phyloP scores from a whole-genome alignment of 2,888 invertebrate species.

The Polydrusus tereticollis region DNA sequence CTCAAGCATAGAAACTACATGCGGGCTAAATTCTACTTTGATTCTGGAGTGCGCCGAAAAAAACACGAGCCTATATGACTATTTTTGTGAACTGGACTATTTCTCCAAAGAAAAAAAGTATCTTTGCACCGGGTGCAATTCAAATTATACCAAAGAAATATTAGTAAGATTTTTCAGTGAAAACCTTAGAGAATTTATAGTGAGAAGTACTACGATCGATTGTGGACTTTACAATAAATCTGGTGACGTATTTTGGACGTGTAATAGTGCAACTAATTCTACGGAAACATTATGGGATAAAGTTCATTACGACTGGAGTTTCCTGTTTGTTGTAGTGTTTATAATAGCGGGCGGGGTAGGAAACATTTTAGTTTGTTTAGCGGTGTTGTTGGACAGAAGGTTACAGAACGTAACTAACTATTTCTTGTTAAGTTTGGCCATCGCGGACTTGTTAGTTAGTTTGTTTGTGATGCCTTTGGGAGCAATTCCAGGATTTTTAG shows the following conservation, averaged over 20 bases:
- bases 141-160: slow-evolving; percentile 51
- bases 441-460: slow-evolving; percentile 94
- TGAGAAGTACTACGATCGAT: slow-evolving; percentile 53
- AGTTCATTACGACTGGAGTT: slow-evolving; percentile 81
- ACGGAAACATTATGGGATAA: slow-evolving; percentile 48
- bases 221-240: slow-evolving; percentile 57
- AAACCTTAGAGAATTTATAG: slow-evolving; percentile 55
- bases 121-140: slow-evolving; percentile 55
- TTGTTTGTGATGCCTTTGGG: slow-evolving; percentile 96
- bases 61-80: slow-evolving; percentile 54
- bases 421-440: slow-evolving; percentile 92
- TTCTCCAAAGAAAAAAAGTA: slow-evolving; percentile 47
- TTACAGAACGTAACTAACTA: slow-evolving; percentile 97
- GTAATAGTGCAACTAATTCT: slow-evolving; percentile 46
- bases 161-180: slow-evolving; percentile 51
- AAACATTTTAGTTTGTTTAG: slow-evolving; percentile 93
- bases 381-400: slow-evolving; percentile 89
- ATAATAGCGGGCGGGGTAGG: slow-evolving; percentile 91
- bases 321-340: slow-evolving; percentile 86
- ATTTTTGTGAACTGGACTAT: slow-evolving; percentile 54
- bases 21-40: slow-evolving; percentile 48
- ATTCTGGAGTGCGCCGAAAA: slow-evolving; percentile 54
- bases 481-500: slow-evolving; percentile 92
- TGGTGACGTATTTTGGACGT: slow-evolving; percentile 59
- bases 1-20: slow-evolving; percentile 46